These are phyloP conservation scores for Phaenicophaeus curvirostris DNA, from an alignment of 2,797 vertebrate genomes.

Conservation along the genomic window DNA sequence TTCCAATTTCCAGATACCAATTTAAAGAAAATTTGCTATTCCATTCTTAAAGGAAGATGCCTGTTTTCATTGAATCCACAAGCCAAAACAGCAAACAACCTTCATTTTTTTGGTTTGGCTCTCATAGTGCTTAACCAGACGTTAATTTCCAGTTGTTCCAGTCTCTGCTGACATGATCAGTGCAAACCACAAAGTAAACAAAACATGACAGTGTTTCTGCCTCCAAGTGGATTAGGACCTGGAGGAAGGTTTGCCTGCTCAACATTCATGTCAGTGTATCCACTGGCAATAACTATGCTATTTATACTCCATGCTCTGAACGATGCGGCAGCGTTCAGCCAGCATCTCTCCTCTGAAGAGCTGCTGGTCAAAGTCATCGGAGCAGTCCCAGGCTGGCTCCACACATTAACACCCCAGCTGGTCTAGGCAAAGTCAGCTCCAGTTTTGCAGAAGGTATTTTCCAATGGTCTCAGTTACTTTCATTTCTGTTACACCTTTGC, in stretches of 20 bases:
- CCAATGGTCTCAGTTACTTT: background rate
- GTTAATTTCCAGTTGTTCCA: background rate
- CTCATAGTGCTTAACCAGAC: background rate
- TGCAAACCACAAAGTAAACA: conserved; percentile 9
- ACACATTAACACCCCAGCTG: background rate
- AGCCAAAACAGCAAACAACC: background rate
- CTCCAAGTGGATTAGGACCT: background rate
- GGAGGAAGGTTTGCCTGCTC: background rate
- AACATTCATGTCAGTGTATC: background rate
- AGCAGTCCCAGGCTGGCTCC: background rate
- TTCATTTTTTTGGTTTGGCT: background rate
- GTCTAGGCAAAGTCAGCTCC: background rate
- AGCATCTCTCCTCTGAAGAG: background rate
- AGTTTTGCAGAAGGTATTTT: background rate
- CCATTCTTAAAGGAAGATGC: background rate
- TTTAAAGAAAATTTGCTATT: background rate
- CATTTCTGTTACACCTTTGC: background rate
- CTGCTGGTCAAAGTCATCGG: background rate
- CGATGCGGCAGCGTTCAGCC: background rate
- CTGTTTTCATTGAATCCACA: background rate
- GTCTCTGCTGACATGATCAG: conserved; percentile 24
- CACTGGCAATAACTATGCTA: background rate
- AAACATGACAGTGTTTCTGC: background rate
- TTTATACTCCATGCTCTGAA: background rate
- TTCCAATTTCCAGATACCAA: background rate